Base-by-base conservation (phyloP, 2,113 vertebrate genomes). In the Elaphurus davidianus region DNA sequence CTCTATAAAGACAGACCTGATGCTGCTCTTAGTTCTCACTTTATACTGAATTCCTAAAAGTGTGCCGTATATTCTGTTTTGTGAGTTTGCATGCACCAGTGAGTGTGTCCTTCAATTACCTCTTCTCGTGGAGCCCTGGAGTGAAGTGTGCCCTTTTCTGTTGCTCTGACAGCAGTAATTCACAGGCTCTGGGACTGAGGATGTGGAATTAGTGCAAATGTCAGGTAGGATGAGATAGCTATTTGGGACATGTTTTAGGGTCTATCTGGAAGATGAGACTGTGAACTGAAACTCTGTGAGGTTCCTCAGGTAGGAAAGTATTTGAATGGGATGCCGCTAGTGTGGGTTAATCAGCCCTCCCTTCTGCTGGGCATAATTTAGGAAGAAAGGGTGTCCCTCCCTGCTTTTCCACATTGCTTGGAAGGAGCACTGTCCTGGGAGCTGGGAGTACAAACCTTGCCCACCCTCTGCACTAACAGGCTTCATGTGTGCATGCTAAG, bases 221-320 rank as follows among this genome's bases (percentile, higher is more conserved):
- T 87, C 60, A 28, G 9, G 9, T 4, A 28, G 23, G 54, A 59
- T 33, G 33, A 27, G 43, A 33, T 36, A 71, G 36, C 23, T 27
- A 15, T 95, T 47, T 71, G 45, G 76, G 64, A 17, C 23, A 11
- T 64, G 21, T 79, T 88, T 82, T 88, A 62, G 74, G 64, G 55
- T 94, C 55, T 87, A 23, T 87, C 27, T 94, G 52, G 84, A 28
- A 87, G 79, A 93, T 86, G 27, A 36, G 9, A 19, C 1, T 28
- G 6, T 76, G 84, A 97, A 90, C 59, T 87, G 71, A 94, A 92
- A 82, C 50, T 43, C 40, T 16, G 12, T 40, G 43, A 55, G 59
- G 28, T 28, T 96, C 90, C 74, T 88, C 43, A 89, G 60, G 55
- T 82, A 94, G 12, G 14, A 60, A 92, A 21, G 25, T 54, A 15